Base-by-base conservation (phyloP, 2,113 vertebrate species). In the Tragelaphus buxtoni region DNA sequence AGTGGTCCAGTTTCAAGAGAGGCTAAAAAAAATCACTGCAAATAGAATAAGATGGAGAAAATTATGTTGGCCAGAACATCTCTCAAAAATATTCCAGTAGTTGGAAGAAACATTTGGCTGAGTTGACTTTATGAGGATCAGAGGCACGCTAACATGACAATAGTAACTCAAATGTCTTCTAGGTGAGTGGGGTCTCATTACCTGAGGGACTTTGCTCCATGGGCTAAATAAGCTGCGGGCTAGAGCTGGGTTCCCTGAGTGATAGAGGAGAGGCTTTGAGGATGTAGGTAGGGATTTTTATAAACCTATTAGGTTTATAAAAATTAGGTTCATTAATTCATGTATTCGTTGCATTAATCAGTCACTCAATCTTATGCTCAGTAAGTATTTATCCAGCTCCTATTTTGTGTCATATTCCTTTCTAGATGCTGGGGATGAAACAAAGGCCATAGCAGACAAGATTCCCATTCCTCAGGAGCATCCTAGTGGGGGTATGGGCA, bases 1-100 rank as follows among this genome's bases (percentile, higher is more conserved):
- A 91, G 85, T 49, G 39, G 94, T 92, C 77, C 85, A 91, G 58
- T 81, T 94, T 97, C 45, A 26, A 94, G 49, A 76, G 16, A 10
- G 45, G 4, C 55, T 85, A 39, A 95, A 85, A 35, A 85, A 45
- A 30, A 90, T 88, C 65, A 9, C 84, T 94, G 82, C 69, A 77
- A 90, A 85, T 55, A 86, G 65, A 88, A 28, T 61, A 55, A 96
- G 85, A 77, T 1, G 30, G 88, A 90, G 61, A 61, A 91, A 94
- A 81, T 20, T 42, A 30, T 84, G 24, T 56, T 92, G 88, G 53
- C 39, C 42, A 58, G 81, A 56, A 32, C 28, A 22, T 80, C 53
- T 80, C 76, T 90, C 55, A 58, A 35, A 76, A 88, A 90, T 53
- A 85, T 49, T 55, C 51, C 47, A 60, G 60, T 32, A 42, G 10